Evolutionary conservation across 2,888 invertebrate genomes (phyloP), one percentile per base, ranked within the genome.

Genomic region (Neoascia interrupta): DNA sequence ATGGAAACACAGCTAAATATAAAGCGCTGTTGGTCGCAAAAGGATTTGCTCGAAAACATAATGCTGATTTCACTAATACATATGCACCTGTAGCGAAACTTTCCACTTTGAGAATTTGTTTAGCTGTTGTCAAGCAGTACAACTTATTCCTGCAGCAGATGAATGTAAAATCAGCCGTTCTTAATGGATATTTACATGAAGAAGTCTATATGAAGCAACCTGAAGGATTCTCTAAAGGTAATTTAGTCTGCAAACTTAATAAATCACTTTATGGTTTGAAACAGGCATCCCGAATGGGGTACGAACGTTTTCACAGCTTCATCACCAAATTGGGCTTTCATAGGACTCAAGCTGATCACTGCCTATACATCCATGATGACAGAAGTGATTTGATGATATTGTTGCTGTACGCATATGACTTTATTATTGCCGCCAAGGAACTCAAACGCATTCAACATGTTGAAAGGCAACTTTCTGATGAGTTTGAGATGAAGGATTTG

Each of bases 181-280:
- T 73, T 0, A 61, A 73, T 26, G 68, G 72, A 1, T 21, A 49
- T 1, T 31, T 49, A n/a, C 26, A n/a, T 18, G 61, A 49, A 39
- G 49, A 49, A 11, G 37, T 47, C 5, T 47, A 61, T 31, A 61
- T 61, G 61, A 47, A 37, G 18, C 37, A 37, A 8, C 47, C 61
- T 4, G 18, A 49, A 18, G 37, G 47, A 37, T 49, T 61, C 13
- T 8, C 10, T 23, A 16, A 1, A 15, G 47, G 11, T 37, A 49
- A 61, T 49, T 15, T 37, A 8, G 70, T 70, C 2, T 79, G 51
- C 41, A 39, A 61, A 28, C 19, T 81, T 15, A 56, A 70, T 6
- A 79, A 68, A 34, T 34, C 54, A 19, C 16, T 79, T 13, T 81
- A 81, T 47, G 70, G 81, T n/a, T 21, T 81, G 5, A 69, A 79